These are phyloP conservation scores for Athetis lepigone DNA, from an alignment of 2,888 invertebrate genomes.

Conservation along the genomic window DNA sequence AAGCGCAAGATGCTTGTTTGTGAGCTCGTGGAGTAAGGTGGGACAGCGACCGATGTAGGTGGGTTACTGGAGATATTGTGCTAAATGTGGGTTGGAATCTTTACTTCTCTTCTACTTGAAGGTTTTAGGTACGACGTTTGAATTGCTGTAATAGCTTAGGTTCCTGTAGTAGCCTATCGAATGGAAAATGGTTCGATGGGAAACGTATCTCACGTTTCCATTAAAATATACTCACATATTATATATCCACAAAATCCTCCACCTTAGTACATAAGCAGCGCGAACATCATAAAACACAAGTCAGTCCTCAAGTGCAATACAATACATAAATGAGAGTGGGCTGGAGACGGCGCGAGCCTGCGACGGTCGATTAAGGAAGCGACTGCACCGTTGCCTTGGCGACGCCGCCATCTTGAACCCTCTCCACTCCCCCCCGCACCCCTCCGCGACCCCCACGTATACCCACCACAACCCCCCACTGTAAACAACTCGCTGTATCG, in stretches of 20 bases:
- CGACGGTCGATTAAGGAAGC: conserved; percentile 90
- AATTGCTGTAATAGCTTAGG: neutral
- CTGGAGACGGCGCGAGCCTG: conserved; percentile 78
- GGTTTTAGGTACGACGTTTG: conserved; percentile 4
- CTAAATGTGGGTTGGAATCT: neutral
- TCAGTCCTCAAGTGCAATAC: conserved; percentile 84
- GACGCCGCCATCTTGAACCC: conserved; percentile 89
- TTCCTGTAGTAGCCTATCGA: neutral
- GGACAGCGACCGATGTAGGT: conserved; percentile 42
- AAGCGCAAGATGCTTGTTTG: conserved; percentile 57
- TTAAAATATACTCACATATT: conserved; percentile 18
- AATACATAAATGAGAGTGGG: conserved; percentile 85
- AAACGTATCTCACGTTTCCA: neutral
- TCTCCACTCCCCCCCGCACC: conserved; percentile 63
- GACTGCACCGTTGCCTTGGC: conserved; percentile 89
- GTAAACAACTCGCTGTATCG: conserved; percentile 89
- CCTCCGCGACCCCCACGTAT: conserved; percentile 61
- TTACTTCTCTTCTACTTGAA: neutral
- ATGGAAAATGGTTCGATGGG: too few species aligned
- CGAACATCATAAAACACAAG: conserved; percentile 74
- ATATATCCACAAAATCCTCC: conserved; percentile 1
- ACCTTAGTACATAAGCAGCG: conserved; percentile 32
- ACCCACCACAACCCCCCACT: conserved; percentile 72
- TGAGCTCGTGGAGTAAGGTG: conserved; percentile 44
- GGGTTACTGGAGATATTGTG: conserved; percentile 14